Base-by-base conservation (phyloP, 1,140 invertebrate genomes). In the Caenorhabditis remanei region DNA sequence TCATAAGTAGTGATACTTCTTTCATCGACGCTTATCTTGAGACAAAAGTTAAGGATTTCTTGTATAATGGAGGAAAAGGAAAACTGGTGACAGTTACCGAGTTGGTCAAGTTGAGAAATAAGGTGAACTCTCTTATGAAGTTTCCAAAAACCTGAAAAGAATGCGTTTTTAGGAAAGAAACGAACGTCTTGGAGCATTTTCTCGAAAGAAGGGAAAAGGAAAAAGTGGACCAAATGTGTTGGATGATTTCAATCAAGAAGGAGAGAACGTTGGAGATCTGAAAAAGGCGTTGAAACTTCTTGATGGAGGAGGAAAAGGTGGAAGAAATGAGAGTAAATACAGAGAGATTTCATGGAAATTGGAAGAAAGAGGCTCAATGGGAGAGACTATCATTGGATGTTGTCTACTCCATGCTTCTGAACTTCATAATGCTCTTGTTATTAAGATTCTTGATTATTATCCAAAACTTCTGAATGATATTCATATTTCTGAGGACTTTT, bases 381-480 rank as follows among this genome's bases (percentile, higher is more conserved):
- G 98, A 0, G 98, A 99, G 94, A 97, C 96, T 0, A 95, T 97
- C 86, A 94, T 99, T 9, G 98, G 99, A 93, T 93, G 99, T 9
- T 99, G 98, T 93, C 94, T 99, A 75, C 93, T 99, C 6, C 96
- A 97, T 89, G 96, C 96, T 0, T 96, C 96, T 0, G 95, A 97
- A 0, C 94, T 98, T 63, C 96, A 99, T 92, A 96, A 96, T 9
- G 96, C 98, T 93, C 94, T 99, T 24, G 97, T 97, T 0, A 98
- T 98, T 93, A 93, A 97, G 89, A 94, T 99, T 2, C 93, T 99
- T 0, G 87, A 90, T 24, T 96, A 96, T 92, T 99, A 96, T 93
- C 98, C 98, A 0, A 97, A 97, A 92, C 94, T 99, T 0, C 97
- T 99, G 90, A 96, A 98, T 92, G 98, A 99, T 92, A 96, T 98